Conservation (phyloP, 2,888 invertebrate species). For the Pammene aurita region DNA sequence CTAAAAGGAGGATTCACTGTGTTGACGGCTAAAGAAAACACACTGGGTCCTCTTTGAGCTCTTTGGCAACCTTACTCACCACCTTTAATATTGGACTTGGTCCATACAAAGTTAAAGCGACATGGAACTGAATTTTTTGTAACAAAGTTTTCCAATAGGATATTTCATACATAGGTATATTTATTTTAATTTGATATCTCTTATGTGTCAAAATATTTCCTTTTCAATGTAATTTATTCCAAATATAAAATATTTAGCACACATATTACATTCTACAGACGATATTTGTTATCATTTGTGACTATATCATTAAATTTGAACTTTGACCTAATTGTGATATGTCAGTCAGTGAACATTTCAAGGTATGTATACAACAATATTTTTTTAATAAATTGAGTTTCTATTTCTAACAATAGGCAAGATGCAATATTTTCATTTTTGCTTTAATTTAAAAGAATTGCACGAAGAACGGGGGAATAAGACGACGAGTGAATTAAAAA, state of each 20-base stretch:
- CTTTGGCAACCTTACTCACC: no score
- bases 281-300: slow-evolving; percentile 31
- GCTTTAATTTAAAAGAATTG: no score
- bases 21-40: no score
- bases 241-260: slow-evolving; percentile 2
- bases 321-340: slow-evolving; percentile 37
- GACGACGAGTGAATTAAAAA: no score
- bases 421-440: no score
- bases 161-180: no score
- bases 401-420: neutral
- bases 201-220: neutral
- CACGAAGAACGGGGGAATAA: no score
- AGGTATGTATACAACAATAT: slow-evolving; percentile 1
- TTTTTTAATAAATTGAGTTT: neutral
- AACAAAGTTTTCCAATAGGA: neutral
- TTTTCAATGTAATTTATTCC: neutral
- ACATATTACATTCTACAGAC: neutral
- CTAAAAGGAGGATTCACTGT: no score
- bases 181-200: neutral
- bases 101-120: neutral
- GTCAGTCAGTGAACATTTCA: slow-evolving; percentile 28
- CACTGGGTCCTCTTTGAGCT: no score
- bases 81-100: slow-evolving; percentile 17
- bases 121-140: neutral
- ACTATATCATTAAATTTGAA: slow-evolving; percentile 29